Percentiles rank a stretch among this genome's conserved stretches.
Evolutionary conservation across 1,140 invertebrate species (phyloP).

Genomic region (Drosophila lini): DNA sequence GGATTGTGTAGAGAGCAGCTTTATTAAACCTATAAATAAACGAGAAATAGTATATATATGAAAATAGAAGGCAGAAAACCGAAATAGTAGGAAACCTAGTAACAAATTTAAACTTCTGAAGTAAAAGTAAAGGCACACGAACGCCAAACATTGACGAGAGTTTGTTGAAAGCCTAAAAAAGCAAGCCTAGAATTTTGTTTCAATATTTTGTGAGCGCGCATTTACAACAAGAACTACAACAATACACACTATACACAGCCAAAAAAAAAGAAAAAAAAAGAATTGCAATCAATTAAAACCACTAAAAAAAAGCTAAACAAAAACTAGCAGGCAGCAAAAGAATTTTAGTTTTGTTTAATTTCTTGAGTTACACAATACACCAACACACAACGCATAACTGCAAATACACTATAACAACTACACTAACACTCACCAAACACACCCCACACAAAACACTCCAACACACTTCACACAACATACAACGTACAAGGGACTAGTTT

Average conservation of each 20-base stretch:
- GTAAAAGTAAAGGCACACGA: constrained; percentile 39
- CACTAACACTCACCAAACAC: constrained; percentile 8
- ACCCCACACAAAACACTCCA: constrained; percentile 8
- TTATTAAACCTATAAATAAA: constrained; percentile 50
- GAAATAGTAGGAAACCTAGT: constrained; percentile 56
- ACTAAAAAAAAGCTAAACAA: constrained; percentile 8
- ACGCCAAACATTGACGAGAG: constrained; percentile 17
- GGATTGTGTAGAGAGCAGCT: constrained; percentile 62
- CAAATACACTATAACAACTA: constrained; percentile 8
- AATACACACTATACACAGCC: constrained; percentile 12
- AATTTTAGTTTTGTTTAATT: constrained; percentile 51
- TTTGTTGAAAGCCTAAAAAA: constrained; percentile 38
- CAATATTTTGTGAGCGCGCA: constrained; percentile 65
- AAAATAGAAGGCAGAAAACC: constrained; percentile 19
- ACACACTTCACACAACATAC: constrained; percentile 37
- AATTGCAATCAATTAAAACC: constrained; percentile 39
- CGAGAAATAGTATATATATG: constrained; percentile 9
- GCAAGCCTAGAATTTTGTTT: constrained; percentile 52
- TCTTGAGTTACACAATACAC: constrained; percentile 46
- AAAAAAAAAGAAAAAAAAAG: constrained; percentile 2
- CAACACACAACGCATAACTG: constrained; percentile 15
- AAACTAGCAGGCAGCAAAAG: constrained; percentile 14
- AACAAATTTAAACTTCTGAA: constrained; percentile 68
- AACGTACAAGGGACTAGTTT: constrained; percentile 82
- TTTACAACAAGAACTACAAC: constrained; percentile 54